Evolutionary conservation across 1,140 invertebrate genomes (phyloP), one percentile per base, ranked within the genome.

Genomic region (Drosophila mojavensis): DNA sequence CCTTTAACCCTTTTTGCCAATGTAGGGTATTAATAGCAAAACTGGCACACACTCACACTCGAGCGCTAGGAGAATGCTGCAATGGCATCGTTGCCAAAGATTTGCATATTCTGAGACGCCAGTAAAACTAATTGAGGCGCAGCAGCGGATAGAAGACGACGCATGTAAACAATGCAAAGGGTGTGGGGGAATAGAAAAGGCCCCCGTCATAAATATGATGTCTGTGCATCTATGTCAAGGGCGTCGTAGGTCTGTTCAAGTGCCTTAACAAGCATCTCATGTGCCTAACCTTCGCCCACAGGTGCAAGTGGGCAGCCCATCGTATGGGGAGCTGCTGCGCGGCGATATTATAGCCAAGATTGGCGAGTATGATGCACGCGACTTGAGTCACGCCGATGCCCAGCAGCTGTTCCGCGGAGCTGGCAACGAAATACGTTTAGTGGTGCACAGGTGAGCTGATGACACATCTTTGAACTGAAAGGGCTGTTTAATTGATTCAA

Each of bases 321-420:
- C 97, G 53, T 96, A 97, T 79, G 95, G 96, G 41, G 95, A 96
- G 75, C 94, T 98, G 50, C 94, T 96, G 63, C 94, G 96, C 68
- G 98, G 98, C 79, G 98, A 99, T 93, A 95, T 98, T 82, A 96
- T 99, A 80, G 94, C 96, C 67, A 97, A 97, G 93, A 96, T 99
- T 80, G 96, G 96, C 92, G 96, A 97, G 80, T 97, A 96, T 92
- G 97, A 98, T 93, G 94, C 96, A 59, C 94, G 95, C 63, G 95
- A 97, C 91, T 93, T 98, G 79, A 95, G 96, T 81, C 98, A 98
- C 92, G 96, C 97, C 93, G 97, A 98, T 93, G 98, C 97, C 30
- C 96, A 97, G 92, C 96, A 96, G 90, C 93, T 98, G 63, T 98
- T 98, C 92, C 96, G 96, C 92, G 96, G 96, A 92, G 96, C 96